A percentile compares a stretch with the other conserved stretches of the same genome.
Evolutionary conservation across 2,113 vertebrate species (phyloP).

Genomic region (Tachysurus fulvidraco): DNA sequence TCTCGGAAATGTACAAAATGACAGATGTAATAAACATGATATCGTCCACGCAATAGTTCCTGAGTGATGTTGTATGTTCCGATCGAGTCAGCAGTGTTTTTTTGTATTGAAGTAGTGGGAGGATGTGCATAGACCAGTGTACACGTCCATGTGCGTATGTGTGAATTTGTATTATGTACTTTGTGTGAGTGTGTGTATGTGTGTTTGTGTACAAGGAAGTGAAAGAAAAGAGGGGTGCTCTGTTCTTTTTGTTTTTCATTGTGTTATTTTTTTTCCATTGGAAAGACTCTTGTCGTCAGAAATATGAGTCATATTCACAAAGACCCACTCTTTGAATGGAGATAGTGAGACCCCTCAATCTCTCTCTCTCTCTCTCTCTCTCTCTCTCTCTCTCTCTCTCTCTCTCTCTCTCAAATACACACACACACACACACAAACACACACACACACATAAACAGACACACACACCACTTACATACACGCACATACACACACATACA

Average conservation of each 20-base stretch:
- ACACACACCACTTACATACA: neutral
- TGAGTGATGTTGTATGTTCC: neutral
- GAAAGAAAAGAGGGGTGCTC: slow-evolving; percentile 32
- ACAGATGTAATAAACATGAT: neutral
- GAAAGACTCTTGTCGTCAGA: slow-evolving; percentile 49
- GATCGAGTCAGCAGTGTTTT: neutral
- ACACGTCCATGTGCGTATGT: slow-evolving; percentile 12
- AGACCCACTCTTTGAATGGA: slow-evolving; percentile 43
- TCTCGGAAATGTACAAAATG: neutral
- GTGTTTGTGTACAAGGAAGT: slow-evolving; percentile 5
- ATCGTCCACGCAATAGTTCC: neutral
- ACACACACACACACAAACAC: slow-evolving; percentile 18
- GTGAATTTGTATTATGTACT: slow-evolving; percentile 4
- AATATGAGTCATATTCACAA: slow-evolving; percentile 54
- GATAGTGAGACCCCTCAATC: slow-evolving; percentile 48
- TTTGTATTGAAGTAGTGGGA: neutral
- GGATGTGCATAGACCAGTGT: slow-evolving; percentile 15
- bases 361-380: slow-evolving; percentile 2
- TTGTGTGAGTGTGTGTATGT: neutral
- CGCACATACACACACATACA: neutral
- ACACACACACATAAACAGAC: slow-evolving; percentile 1
- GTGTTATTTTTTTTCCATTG: slow-evolving; percentile 46
- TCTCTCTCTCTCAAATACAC: slow-evolving; percentile 23
- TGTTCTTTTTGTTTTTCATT: slow-evolving; percentile 45
- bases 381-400: no score